Evolutionary conservation across 2,888 invertebrate genomes (phyloP), one percentile per base, ranked within the genome.

Genomic region (Phasia obesa): DNA sequence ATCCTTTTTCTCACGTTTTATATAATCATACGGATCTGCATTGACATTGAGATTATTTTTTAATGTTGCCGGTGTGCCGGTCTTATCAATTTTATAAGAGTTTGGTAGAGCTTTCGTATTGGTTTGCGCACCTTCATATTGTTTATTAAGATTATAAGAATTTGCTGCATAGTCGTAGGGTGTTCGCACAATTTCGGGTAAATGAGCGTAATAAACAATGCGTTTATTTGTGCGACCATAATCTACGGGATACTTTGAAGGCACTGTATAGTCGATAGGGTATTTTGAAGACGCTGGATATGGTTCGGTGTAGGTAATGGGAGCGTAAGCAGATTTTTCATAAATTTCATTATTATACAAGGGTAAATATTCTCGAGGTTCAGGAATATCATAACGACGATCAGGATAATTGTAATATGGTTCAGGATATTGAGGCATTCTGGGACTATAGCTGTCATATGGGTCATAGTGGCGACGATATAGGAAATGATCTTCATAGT

Each of bases 141-240:
- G 86, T 42, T 87, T 87, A 77, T 92, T 90, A 31, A 87, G 84
- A 71, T 89, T 87, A 76, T 93, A 93, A 5, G 85, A 81, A 55
- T 86, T 86, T 1, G 84, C 75, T 0, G 84, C 60, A 73, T 88
- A 87, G 25, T 89, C 89, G 42, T 90, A 90, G 2, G 89, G 94
- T 23, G 93, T 93, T 69, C 94, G 91, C 0, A 94, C 93, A 4
- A 94, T 93, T 89, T 95, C 95, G 11, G 95, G 95, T 31, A 95
- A 90, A 87, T 94, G 94, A 0, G 95, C 94, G 85, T 95, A 95
- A 87, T 95, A 95, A 75, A 95, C 94, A 71, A 95, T 94, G 77
- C 95, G 92, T 86, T 90, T 88, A n/a, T 87, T 87, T 27, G 75
- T 75, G n/a, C 85, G 84, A 17, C 77, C 60, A 70, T 85, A 85